Evolutionary conservation across 37 sponge, comb jelly and placozoan species (phyloP), one percentile per base, ranked within the genome.

Genomic region (Eunapius fragilis): DNA sequence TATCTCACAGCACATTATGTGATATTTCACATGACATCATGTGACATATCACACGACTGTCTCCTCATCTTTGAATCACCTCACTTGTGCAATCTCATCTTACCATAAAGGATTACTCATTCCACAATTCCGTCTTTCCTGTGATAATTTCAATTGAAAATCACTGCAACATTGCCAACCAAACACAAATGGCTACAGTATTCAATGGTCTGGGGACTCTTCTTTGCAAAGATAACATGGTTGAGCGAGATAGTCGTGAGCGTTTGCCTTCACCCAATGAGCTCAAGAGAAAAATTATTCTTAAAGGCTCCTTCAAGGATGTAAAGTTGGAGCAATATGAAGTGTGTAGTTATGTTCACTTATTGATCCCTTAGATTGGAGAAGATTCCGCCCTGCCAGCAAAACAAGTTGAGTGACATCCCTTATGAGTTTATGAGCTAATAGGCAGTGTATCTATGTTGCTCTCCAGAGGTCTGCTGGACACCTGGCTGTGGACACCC

Each of bases 51-150:
- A n/a, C n/a, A n/a, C n/a, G n/a, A n/a, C n/a, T n/a, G n/a, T n/a
- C n/a, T n/a, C n/a, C n/a, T n/a, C 22, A 17, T 19, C 58, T 17
- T 58, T 10, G 14, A 12, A 58, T 19, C 14, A 19, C 58, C n/a
- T 4, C 47, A 45, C 47, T 45, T 9, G 9, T 45, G 9, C 47
- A 45, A 45, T 45, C 7, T n/a, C n/a, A n/a, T n/a, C n/a, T n/a
- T n/a, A n/a, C n/a, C n/a, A n/a, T n/a, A 58, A 58, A 88, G 89
- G 83, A 88, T n/a, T 88, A 88, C 83, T 83, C 89, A 34, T 88
- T 88, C 67, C 27, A 11, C 17, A 73, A 67, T 22, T 83, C 89
- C 0, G 58, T 69, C 34, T 88, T 47, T 76, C 89, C 89, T 26
- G 77, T 88, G 14, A 88, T 88, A 30, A 69, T 88, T n/a, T 88